Evolutionary conservation across 2,113 vertebrate genomes (phyloP).

Genomic region (Cebidichthys violaceus): DNA sequence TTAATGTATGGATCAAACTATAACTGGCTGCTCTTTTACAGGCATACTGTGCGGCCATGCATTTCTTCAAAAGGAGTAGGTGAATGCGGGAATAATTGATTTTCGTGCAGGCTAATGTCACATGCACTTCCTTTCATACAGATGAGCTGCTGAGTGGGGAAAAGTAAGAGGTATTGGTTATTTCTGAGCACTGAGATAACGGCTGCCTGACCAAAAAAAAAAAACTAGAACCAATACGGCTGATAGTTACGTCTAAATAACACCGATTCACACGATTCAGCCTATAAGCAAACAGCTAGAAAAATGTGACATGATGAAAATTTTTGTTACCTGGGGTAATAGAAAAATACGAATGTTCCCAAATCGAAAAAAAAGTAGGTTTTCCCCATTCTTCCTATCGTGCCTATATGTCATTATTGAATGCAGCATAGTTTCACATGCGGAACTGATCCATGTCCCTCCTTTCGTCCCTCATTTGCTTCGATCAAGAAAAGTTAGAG

Average conservation of each 20-base stretch:
- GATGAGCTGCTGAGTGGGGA: background rate
- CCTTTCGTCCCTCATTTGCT: conserved; percentile 51
- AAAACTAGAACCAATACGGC: no score
- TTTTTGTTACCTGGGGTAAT: background rate
- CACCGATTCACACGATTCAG: no score
- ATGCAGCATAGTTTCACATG: background rate
- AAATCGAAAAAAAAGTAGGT: background rate
- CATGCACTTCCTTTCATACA: background rate
- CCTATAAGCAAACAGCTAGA: background rate
- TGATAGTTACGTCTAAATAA: background rate
- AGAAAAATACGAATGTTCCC: background rate
- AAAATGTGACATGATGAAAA: background rate
- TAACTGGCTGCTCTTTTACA: background rate
- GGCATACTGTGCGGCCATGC: background rate
- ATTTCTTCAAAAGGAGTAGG: conserved; percentile 12
- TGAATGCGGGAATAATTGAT: background rate
- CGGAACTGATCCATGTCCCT: conserved; percentile 35
- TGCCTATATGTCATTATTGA: background rate
- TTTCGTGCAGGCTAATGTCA: background rate
- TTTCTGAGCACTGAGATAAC: background rate
- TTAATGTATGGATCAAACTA: conserved; percentile 28
- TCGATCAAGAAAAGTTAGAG: conserved; percentile 62
- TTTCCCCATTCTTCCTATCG: background rate
- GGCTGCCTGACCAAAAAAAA: background rate
- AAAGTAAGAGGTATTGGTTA: background rate